Conservation (phyloP, 1,140 invertebrate genomes). For the Callitettix versicolor region DNA sequence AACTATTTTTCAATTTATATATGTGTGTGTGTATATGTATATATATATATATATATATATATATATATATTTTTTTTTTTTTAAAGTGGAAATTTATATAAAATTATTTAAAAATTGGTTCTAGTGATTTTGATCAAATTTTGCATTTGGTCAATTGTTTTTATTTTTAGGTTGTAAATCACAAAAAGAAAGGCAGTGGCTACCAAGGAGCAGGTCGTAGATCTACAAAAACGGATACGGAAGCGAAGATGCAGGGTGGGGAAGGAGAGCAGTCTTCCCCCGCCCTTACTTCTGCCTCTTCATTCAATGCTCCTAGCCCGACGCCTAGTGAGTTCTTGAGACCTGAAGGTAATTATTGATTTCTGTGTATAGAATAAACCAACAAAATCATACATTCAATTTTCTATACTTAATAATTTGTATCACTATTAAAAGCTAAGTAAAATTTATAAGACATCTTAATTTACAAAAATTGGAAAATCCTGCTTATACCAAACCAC, state of each 20-base stretch:
- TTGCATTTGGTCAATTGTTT: no score
- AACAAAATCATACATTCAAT: background rate
- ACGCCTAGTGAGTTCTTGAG: constrained; percentile 5
- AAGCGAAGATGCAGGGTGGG: background rate
- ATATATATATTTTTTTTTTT: no score
- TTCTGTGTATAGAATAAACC: constrained; percentile 5
- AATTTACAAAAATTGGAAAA: background rate
- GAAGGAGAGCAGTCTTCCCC: background rate
- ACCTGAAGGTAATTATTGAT: constrained; percentile 6
- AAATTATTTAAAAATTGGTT: no score
- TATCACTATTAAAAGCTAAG: background rate
- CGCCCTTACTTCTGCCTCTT: background rate
- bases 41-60: no score
- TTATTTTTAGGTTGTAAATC: constrained; percentile 8
- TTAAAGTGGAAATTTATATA: no score
- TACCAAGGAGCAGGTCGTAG: background rate
- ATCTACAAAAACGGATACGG: background rate
- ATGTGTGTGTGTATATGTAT: no score
- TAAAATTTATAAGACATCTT: background rate
- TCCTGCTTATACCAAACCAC: background rate
- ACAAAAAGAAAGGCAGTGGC: background rate
- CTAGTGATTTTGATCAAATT: no score
- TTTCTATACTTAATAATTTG: background rate
- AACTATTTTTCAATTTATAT: no score
- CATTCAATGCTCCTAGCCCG: background rate